These are phyloP conservation scores for Kryptolebias marmoratus DNA, from an alignment of 2,113 vertebrate species.

Conservation along the genomic window DNA sequence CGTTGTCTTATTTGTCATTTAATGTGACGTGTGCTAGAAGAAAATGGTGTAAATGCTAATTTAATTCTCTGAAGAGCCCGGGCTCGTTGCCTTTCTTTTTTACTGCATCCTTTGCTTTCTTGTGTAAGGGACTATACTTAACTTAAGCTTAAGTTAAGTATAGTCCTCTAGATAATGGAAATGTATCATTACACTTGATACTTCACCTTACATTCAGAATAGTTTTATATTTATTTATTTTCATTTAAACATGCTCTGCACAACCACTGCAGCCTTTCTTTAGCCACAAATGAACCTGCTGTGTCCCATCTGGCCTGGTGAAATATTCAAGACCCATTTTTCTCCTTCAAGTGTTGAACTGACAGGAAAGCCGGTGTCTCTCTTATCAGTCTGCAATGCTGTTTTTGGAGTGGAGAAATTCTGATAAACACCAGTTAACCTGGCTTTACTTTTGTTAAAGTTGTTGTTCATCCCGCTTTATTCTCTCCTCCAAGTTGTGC, in stretches of 20 bases:
- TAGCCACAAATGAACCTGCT: conserved; percentile 14
- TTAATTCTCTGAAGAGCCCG: conserved; percentile 27
- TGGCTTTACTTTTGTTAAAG: background rate
- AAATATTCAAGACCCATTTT: conserved; percentile 29
- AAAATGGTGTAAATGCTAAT: conserved; percentile 29
- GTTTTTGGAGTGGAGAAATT: background rate
- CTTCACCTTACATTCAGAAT: conserved; percentile 13
- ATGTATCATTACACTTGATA: background rate
- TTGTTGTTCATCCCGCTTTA: background rate
- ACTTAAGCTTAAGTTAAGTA: conserved; percentile 26
- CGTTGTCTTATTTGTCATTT: conserved; percentile 53
- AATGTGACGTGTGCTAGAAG: conserved; percentile 19
- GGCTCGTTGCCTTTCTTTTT: background rate
- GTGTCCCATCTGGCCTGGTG: conserved; percentile 25
- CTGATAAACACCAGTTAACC: background rate
- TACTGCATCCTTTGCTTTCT: background rate
- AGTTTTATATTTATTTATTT: conserved; percentile 1
- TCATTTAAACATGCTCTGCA: conserved; percentile 5
- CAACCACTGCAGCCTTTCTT: conserved; percentile 7
- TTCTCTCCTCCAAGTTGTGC: background rate
- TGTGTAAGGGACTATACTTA: conserved; percentile 4
- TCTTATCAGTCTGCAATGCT: background rate
- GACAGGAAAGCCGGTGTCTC: conserved; percentile 1
- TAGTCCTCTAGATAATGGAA: conserved; percentile 8
- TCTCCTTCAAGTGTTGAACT: conserved; percentile 26